A percentile compares a stretch with the other conserved stretches of the same genome.
Evolutionary conservation across 2,888 invertebrate species (phyloP).

Genomic region (Oxytorus armatus): DNA sequence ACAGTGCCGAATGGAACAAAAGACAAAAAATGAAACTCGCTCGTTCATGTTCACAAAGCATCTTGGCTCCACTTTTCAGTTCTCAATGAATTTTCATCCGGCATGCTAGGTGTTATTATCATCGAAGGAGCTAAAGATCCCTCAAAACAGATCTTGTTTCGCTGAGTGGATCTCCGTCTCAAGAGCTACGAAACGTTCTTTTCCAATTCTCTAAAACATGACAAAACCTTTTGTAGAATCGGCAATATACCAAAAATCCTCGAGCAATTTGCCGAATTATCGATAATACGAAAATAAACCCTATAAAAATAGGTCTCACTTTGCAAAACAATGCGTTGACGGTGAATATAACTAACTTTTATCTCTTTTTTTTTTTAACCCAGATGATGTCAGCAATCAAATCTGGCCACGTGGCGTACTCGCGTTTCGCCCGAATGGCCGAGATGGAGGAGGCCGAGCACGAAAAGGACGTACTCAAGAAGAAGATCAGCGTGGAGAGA

Average conservation of each 20-base stretch:
- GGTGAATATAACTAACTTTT: constrained; percentile 7
- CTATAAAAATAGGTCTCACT: neutral
- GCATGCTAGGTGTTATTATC: constrained; percentile 50
- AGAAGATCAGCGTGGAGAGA: constrained; percentile 94
- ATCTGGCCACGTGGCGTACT: constrained; percentile 97
- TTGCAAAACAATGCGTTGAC: neutral
- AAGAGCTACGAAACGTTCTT: neutral
- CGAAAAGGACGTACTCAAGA: constrained; percentile 90
- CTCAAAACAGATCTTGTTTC: constrained; percentile 26
- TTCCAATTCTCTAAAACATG: neutral
- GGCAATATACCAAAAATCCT: neutral
- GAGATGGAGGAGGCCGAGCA: constrained; percentile 95
- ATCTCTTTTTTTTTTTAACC: constrained; percentile 69
- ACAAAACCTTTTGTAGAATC: neutral
- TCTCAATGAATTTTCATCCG: constrained; percentile 40
- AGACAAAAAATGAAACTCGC: constrained; percentile 26
- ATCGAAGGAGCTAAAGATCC: constrained; percentile 37
- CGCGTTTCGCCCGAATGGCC: constrained; percentile 97
- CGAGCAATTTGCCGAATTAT: too few species aligned
- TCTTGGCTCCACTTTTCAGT: constrained; percentile 33
- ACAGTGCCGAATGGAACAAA: constrained; percentile 33
- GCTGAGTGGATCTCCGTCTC: constrained; percentile 34
- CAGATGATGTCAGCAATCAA: constrained; percentile 99
- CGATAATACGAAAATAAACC: neutral
- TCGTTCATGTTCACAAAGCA: constrained; percentile 38